Conservation (phyloP, 2,113 vertebrate species). For the Dipodomys spectabilis region DNA sequence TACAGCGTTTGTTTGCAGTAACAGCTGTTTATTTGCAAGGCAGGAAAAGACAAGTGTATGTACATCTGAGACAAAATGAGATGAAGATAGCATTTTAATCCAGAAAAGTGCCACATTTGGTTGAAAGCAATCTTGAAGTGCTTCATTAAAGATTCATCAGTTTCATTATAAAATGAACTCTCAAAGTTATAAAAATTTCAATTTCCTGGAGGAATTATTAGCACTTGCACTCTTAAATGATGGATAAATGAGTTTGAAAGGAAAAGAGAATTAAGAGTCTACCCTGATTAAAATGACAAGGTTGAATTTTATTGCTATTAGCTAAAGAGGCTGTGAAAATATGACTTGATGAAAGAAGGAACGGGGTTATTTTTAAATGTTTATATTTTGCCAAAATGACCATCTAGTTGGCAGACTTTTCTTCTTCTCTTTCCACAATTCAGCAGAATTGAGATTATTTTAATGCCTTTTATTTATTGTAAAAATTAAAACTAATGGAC, state of each 20-base stretch:
- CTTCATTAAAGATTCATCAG: background rate
- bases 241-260: background rate
- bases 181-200: background rate
- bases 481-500: background rate
- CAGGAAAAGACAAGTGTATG: background rate
- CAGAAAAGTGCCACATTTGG: background rate
- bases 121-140: background rate
- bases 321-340: background rate
- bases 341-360: background rate
- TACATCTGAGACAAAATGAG: background rate
- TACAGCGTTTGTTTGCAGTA: background rate
- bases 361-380: background rate
- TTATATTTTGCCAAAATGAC: background rate
- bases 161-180: background rate
- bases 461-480: background rate
- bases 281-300: background rate
- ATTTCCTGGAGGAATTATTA: background rate
- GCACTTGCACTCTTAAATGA: background rate
- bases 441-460: background rate
- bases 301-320: background rate
- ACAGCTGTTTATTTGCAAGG: background rate
- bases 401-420: background rate
- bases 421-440: background rate
- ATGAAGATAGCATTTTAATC: background rate
- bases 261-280: background rate